phyloP scores from a whole-genome alignment of 1,140 invertebrate species.

The Drosophila sulfurigaster region DNA sequence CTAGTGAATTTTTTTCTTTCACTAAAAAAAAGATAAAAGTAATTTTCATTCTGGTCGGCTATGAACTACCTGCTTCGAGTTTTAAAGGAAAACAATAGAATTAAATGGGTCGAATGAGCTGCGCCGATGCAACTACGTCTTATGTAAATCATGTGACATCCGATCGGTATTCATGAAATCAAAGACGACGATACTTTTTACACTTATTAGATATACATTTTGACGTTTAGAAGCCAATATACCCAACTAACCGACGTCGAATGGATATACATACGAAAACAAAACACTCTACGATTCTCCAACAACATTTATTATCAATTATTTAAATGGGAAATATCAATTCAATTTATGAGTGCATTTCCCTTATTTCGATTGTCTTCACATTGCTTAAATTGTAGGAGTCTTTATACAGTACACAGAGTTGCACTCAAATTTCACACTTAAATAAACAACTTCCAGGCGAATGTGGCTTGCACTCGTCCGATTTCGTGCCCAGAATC shows the following conservation, averaged over 20 bases:
- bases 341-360: constrained; percentile 61
- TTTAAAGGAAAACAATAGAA: too few relatives aligned
- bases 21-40: neutral
- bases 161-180: too few relatives aligned
- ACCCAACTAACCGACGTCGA: too few relatives aligned
- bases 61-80: too few relatives aligned
- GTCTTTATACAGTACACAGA: constrained; percentile 59
- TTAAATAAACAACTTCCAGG: constrained; percentile 80
- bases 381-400: constrained; percentile 23
- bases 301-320: constrained; percentile 62
- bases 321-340: constrained; percentile 32
- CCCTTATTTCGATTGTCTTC: constrained; percentile 50
- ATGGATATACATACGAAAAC: too few relatives aligned
- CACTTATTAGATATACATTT: too few relatives aligned
- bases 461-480: constrained; percentile 58
- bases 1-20: constrained; percentile 27
- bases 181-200: too few relatives aligned
- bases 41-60: too few relatives aligned
- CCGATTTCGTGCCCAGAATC: constrained; percentile 10
- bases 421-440: constrained; percentile 78
- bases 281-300: neutral
- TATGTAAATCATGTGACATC: too few relatives aligned
- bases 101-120: too few relatives aligned
- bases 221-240: too few relatives aligned
- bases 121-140: too few relatives aligned